Percentiles rank a stretch among this genome's conserved stretches.
phyloP scores from a whole-genome alignment of 2,888 invertebrate species.

The Seladonia tumulorum region DNA sequence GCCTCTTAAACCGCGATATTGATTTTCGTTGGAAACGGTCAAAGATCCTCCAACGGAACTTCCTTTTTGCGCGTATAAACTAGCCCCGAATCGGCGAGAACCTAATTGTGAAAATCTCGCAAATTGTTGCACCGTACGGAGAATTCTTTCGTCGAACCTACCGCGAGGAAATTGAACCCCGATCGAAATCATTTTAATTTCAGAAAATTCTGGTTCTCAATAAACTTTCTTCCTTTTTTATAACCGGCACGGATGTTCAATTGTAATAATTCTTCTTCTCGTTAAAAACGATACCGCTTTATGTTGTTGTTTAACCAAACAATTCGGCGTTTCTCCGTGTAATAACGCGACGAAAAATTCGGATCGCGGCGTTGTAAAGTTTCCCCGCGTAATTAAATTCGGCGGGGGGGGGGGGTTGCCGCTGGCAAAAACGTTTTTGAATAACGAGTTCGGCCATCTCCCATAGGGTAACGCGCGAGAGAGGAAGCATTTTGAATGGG shows the following conservation, averaged over 20 bases:
- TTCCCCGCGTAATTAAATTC: conserved; percentile 67
- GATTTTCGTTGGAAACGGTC: neutral
- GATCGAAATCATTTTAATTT: neutral
- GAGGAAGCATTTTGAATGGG: conserved; percentile 39
- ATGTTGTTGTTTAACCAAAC: neutral
- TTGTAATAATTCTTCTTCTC: conserved; percentile 37
- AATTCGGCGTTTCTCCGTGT: neutral
- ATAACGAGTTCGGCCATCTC: conserved; percentile 44
- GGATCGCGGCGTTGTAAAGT: conserved; percentile 44
- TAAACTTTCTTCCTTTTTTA: conserved; percentile 33
- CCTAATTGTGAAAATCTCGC: neutral
- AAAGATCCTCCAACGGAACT: neutral
- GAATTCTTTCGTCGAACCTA: neutral
- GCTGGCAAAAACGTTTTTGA: conserved; percentile 51
- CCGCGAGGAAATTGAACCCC: too few species aligned
- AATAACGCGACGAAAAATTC: conserved; percentile 49
- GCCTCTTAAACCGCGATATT: neutral
- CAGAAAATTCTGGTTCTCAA: too few species aligned
- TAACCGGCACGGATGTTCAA: conserved; percentile 34
- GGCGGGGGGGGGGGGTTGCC: neutral
- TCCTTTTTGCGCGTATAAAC: neutral
- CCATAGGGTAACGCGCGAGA: conserved; percentile 50
- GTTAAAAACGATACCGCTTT: neutral
- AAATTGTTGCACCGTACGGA: neutral
- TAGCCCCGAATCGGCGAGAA: neutral